A percentile compares a stretch with the other conserved stretches of the same genome.
Evolutionary conservation across 2,113 vertebrate species (phyloP).

Genomic region (Pituophis catenifer): DNA sequence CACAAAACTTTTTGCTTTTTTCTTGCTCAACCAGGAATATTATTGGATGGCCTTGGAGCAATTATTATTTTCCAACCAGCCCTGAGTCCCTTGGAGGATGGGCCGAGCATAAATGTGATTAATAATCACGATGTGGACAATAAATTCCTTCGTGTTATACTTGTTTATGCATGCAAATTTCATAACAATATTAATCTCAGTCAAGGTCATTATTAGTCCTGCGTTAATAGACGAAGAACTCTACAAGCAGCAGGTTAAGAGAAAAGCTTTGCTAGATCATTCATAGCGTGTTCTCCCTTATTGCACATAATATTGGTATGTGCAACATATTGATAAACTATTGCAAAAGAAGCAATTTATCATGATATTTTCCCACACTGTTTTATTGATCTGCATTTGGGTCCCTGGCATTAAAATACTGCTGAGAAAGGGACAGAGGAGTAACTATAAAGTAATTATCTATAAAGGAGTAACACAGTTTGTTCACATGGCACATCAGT

Average conservation of each 20-base stretch:
- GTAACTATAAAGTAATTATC: background rate
- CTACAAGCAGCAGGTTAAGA: background rate
- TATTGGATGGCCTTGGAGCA: background rate
- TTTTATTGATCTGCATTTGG: background rate
- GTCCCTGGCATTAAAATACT: background rate
- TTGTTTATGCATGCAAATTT: constrained; percentile 10
- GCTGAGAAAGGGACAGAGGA: background rate
- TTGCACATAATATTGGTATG: background rate
- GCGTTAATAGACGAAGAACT: background rate
- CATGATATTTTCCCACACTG: background rate
- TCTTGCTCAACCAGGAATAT: background rate
- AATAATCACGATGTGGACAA: background rate
- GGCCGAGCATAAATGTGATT: background rate
- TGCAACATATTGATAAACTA: background rate
- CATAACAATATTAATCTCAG: background rate
- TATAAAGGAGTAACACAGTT: background rate
- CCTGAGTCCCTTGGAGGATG: background rate
- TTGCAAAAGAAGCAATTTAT: background rate
- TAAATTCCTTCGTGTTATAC: background rate
- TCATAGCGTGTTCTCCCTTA: background rate
- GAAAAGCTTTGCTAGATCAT: background rate
- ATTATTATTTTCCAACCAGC: background rate
- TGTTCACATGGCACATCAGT: background rate
- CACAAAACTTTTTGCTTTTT: background rate
- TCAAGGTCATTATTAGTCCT: constrained; percentile 3